phyloP scores from a whole-genome alignment of 2,113 vertebrate genomes.

The Cyphomyrus plagiostoma region DNA sequence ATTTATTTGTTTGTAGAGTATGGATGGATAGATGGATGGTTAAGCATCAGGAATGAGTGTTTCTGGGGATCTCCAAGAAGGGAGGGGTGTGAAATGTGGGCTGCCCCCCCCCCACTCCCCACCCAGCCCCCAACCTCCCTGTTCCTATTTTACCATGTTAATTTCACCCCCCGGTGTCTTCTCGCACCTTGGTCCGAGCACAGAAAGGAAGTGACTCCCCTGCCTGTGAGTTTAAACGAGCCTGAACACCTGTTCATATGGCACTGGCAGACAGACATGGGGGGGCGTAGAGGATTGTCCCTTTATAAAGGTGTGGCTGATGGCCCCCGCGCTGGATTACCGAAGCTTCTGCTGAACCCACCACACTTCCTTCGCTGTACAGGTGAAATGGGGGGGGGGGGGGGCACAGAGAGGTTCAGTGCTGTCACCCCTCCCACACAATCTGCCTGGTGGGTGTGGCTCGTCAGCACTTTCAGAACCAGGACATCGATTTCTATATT shows the following conservation, averaged over 20 bases:
- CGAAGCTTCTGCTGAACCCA: neutral
- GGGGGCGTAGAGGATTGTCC: slow-evolving; percentile 42
- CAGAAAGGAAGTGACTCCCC: slow-evolving; percentile 39
- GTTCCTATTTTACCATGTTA: slow-evolving; percentile 57
- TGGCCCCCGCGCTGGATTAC: neutral
- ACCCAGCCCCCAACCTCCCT: slow-evolving; percentile 37
- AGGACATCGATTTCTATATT: neutral
- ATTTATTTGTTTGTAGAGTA: neutral
- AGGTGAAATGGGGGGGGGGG: neutral
- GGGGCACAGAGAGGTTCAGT: neutral
- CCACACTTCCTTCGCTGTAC: neutral
- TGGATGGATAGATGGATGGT: neutral
- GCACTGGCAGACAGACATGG: slow-evolving; percentile 35
- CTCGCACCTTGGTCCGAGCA: slow-evolving; percentile 28
- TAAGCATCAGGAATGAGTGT: neutral
- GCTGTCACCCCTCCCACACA: neutral
- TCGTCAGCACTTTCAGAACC: neutral
- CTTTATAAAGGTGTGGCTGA: slow-evolving; percentile 51
- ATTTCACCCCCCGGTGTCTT: slow-evolving; percentile 53
- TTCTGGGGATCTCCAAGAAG: neutral
- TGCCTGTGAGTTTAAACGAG: slow-evolving; percentile 60
- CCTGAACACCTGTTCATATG: slow-evolving; percentile 59
- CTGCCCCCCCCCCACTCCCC: slow-evolving; percentile 26
- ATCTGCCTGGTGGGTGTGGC: neutral
- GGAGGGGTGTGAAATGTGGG: neutral